phyloP scores from a whole-genome alignment of 1,140 invertebrate species.

The Zaprionus tsacasi region DNA sequence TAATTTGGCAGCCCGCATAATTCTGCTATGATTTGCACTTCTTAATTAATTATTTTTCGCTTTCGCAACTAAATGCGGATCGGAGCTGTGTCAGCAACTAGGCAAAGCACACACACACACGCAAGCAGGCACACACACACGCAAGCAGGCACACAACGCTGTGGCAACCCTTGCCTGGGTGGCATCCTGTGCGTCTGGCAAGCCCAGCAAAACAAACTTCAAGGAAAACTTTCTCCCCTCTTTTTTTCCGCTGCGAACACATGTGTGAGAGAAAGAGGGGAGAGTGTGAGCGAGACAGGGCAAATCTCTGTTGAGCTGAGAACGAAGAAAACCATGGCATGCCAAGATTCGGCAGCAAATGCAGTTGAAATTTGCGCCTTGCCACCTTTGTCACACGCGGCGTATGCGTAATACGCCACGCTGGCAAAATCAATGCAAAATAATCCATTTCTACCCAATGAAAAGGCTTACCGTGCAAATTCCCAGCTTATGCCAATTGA shows the following conservation, averaged over 20 bases:
- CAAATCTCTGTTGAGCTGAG: constrained; percentile 12
- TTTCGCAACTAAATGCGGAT: constrained; percentile 66
- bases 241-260: background rate
- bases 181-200: constrained; percentile 8
- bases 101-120: constrained; percentile 7
- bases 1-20: constrained; percentile 77
- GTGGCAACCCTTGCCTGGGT: constrained; percentile 32
- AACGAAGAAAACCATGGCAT: constrained; percentile 30
- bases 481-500: constrained; percentile 69
- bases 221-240: constrained; percentile 48
- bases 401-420: constrained; percentile 52
- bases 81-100: constrained; percentile 66
- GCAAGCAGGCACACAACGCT: background rate
- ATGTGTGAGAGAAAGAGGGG: background rate
- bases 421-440: constrained; percentile 60
- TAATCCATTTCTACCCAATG: constrained; percentile 58
- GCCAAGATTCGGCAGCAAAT: constrained; percentile 26
- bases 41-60: constrained; percentile 79
- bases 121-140: background rate
- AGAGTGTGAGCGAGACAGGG: background rate
- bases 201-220: constrained; percentile 48
- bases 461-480: constrained; percentile 68
- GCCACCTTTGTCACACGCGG: constrained; percentile 41
- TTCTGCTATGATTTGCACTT: constrained; percentile 81
- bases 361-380: constrained; percentile 42